Conservation (phyloP, 2,797 vertebrate species). For the Pithecia hirsuta region DNA sequence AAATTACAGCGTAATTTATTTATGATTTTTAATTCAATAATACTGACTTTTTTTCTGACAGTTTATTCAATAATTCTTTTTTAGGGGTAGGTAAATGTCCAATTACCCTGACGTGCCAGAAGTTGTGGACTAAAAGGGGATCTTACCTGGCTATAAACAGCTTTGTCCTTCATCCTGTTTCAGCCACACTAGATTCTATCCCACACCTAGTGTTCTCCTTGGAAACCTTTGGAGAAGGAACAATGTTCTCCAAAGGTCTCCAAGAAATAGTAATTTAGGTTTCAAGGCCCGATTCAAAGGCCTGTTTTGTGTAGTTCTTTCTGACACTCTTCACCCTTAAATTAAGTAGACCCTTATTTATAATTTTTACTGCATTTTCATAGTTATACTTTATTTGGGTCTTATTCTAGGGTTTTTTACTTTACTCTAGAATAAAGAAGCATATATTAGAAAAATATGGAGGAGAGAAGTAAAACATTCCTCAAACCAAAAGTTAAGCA, state of each 20-base stretch:
- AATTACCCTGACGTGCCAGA: not conserved
- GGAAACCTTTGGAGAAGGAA: too few relatives aligned
- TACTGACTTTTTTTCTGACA: not conserved
- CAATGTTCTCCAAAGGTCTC: not conserved
- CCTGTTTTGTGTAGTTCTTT: not conserved
- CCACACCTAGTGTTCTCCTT: too few relatives aligned
- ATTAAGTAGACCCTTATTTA: not conserved
- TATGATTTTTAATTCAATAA: not conserved
- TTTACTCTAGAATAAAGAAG: not conserved
- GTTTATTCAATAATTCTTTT: not conserved
- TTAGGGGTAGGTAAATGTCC: not conserved
- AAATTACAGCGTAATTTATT: not conserved
- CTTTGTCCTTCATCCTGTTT: not conserved
- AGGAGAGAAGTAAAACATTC: not conserved
- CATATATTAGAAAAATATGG: slow-evolving; percentile 3
- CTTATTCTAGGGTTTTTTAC: not conserved
- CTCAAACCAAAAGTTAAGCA: not conserved
- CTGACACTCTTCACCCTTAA: not conserved
- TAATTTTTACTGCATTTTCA: not conserved
- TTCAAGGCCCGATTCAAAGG: not conserved
- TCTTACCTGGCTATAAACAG: not conserved
- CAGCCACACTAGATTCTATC: not conserved
- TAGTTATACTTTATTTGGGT: not conserved
- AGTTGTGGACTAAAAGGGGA: not conserved
- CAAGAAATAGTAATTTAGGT: not conserved